A percentile compares a stretch with the other conserved stretches of the same genome.
These are phyloP conservation scores for Psix sp. DNA, from an alignment of 1,140 invertebrate species.

Conservation along the genomic window DNA sequence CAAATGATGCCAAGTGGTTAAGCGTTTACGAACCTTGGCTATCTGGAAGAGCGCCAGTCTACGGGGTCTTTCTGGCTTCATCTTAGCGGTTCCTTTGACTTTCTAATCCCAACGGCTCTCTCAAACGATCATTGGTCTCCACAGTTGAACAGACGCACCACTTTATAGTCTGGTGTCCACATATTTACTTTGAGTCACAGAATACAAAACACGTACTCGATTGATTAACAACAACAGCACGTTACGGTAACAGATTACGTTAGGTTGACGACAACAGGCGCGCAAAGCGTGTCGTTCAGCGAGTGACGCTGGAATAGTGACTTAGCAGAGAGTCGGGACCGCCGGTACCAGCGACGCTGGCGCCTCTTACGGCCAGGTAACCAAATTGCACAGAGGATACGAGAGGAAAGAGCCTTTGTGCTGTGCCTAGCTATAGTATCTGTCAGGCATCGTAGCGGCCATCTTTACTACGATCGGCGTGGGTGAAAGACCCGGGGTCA, in stretches of 20 bases:
- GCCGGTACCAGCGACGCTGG: constrained; percentile 63
- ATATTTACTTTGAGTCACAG: no score
- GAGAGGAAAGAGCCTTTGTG: constrained; percentile 41
- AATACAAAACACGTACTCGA: no score
- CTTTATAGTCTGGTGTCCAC: constrained; percentile 11
- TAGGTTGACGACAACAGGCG: constrained; percentile 18
- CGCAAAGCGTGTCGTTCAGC: constrained; percentile 59
- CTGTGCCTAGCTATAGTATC: constrained; percentile 57
- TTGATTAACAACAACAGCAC: no score
- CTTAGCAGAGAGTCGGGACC: constrained; percentile 58
- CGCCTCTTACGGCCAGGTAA: constrained; percentile 68
- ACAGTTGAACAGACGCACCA: constrained; percentile 11
- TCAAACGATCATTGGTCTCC: constrained; percentile 30
- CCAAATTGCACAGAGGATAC: constrained; percentile 18
- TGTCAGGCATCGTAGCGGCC: constrained; percentile 55
- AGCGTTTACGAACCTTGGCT: constrained; percentile 76
- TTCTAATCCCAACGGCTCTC: constrained; percentile 9
- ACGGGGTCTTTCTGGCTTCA: constrained; percentile 74
- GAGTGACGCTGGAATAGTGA: constrained; percentile 74
- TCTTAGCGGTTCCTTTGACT: constrained; percentile 47
- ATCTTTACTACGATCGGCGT: constrained; percentile 73
- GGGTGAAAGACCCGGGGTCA: constrained; percentile 71
- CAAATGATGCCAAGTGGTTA: no score
- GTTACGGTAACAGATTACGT: no score
- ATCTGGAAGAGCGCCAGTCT: constrained; percentile 79